Base-by-base conservation (phyloP, 1,140 invertebrate species). In the Drosophila nannoptera region DNA sequence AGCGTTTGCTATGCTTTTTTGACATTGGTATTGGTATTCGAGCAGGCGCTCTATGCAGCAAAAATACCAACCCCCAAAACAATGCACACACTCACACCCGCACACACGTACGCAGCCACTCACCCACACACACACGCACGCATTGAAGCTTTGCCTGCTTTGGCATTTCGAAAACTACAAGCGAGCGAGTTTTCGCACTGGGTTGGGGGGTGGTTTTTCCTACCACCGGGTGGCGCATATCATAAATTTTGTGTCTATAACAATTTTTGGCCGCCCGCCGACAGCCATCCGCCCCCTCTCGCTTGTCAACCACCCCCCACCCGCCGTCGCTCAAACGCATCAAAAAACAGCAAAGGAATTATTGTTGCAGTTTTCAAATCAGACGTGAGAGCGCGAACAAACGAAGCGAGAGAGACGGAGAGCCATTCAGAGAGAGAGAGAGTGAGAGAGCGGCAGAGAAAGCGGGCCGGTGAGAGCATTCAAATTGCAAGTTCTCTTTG, bases 171-270 rank as follows among this genome's bases (percentile, higher is more conserved):
- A 86, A 84, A 84, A 84, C 80, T 83, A 83, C 62, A 73, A 54
- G 52, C 71, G 66, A 63, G 45, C 61, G 46, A 75, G 32, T 49
- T 54, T 55, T 43, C 16, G 40, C 65, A 63, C 56, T 56, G 64
- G 73, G 81, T 65, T 76, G 75, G 66, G 81, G 73, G 76, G 76
- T 84, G 69, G 80, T 71, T 84, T 83, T 84, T 81, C 65, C 50
- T 45, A 72, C 65, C 65, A 72, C 43, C 69, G 45, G 52, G 52
- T 61, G 54, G 49, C 68, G 77, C 76, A 84, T 83, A 83, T 86
- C 80, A 84, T 84, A 84, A 84, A 84, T 84, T 84, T 86, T 70
- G 80, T 84, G 80, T 84, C 80, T 84, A 84, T 84, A 84, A 84
- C 80, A 84, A 84, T 86, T 84, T 83, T 75, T 86, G 81, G 84